Percentiles rank a stretch among this genome's conserved stretches.
Conservation (phyloP, 2,888 invertebrate species). For the Cancer borealis region DNA sequence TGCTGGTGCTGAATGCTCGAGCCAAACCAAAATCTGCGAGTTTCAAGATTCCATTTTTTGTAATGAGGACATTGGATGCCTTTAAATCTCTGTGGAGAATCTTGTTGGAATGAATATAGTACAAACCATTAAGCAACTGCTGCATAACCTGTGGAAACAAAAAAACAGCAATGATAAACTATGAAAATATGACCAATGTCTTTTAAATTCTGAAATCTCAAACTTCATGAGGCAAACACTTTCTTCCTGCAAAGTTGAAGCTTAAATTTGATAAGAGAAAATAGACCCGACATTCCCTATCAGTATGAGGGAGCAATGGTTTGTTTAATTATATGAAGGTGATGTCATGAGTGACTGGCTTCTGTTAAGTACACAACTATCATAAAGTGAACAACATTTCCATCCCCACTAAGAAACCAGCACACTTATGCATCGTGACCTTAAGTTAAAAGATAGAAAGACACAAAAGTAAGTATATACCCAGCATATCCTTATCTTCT, state of each 20-base stretch:
- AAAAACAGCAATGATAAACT: neutral
- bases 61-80: conserved; percentile 98
- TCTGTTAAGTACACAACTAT: too few relatives aligned
- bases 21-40: conserved; percentile 99
- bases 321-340: too few relatives aligned
- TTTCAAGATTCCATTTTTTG: conserved; percentile 95
- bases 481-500: too few relatives aligned
- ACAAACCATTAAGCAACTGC: conserved; percentile 91
- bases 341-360: too few relatives aligned
- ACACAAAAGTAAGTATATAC: too few relatives aligned
- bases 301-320: neutral
- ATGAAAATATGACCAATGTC: neutral
- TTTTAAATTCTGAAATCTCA: neutral
- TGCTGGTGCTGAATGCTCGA: conserved; percentile 89
- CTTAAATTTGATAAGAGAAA: neutral
- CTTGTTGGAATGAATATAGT: conserved; percentile 98
- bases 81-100: conserved; percentile 98
- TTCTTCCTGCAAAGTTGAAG: neutral
- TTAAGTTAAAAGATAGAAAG: too few relatives aligned
- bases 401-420: too few relatives aligned
- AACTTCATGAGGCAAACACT: neutral
- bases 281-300: neutral
- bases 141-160: conserved; percentile 85
- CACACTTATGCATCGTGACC: too few relatives aligned
- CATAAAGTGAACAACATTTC: too few relatives aligned